Evolutionary conservation across 2,888 invertebrate genomes (phyloP).

Genomic region (Carterocephalus palaemon): DNA sequence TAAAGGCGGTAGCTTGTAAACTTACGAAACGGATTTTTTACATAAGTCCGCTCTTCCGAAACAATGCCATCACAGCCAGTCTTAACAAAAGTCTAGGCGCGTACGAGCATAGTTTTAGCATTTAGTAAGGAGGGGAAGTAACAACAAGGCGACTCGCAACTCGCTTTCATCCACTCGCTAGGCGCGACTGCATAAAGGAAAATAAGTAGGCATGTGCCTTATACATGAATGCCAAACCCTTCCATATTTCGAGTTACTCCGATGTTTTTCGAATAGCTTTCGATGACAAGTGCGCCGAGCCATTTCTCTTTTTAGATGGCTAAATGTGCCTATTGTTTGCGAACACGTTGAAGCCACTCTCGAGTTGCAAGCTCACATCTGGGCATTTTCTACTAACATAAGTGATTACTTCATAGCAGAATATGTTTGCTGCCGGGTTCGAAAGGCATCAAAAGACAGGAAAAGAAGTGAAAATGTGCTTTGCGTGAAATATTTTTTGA

Average conservation of each 20-base stretch:
- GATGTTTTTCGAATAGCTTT: slow-evolving; percentile 71
- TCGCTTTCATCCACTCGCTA: slow-evolving; percentile 72
- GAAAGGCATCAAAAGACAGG: too few species aligned
- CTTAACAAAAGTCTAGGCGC: slow-evolving; percentile 63
- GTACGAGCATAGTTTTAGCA: slow-evolving; percentile 63
- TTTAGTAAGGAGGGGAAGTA: slow-evolving; percentile 66
- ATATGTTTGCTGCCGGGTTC: slow-evolving; percentile 1
- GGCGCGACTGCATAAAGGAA: slow-evolving; percentile 64
- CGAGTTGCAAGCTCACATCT: slow-evolving; percentile 42
- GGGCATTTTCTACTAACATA: slow-evolving; percentile 33
- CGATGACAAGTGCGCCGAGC: slow-evolving; percentile 71
- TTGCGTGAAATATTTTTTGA: too few species aligned
- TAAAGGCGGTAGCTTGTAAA: slow-evolving; percentile 9
- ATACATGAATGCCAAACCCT: slow-evolving; percentile 49
- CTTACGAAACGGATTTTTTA: slow-evolving; percentile 33
- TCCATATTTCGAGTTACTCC: slow-evolving; percentile 57
- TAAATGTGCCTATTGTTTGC: slow-evolving; percentile 72
- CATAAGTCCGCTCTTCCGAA: slow-evolving; percentile 50
- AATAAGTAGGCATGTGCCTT: slow-evolving; percentile 47
- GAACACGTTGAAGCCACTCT: slow-evolving; percentile 45
- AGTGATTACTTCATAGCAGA: slow-evolving; percentile 36
- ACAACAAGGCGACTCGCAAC: slow-evolving; percentile 55
- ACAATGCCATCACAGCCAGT: slow-evolving; percentile 67
- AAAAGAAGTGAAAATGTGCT: slow-evolving; percentile 2
- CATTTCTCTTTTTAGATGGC: slow-evolving; percentile 67